Conservation (phyloP, 2,888 invertebrate species). For the Drymonia ruficornis region DNA sequence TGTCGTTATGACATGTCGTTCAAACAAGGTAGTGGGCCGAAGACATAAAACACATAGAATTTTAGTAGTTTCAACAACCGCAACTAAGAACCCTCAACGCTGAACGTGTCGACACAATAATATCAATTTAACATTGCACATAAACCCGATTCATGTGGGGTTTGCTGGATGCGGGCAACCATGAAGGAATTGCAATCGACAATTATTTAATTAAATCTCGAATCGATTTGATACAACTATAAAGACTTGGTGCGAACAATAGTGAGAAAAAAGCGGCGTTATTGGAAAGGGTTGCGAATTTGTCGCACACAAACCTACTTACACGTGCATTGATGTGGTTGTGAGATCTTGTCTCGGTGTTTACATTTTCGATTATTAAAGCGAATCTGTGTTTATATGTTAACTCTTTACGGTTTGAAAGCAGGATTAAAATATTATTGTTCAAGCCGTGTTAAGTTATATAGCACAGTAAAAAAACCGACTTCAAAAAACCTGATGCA, state of each 20-base stretch:
- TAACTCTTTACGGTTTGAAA: not conserved
- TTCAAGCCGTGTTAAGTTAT: too few relatives aligned
- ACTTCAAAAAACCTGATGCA: too few relatives aligned
- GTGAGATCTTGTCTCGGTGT: not conserved
- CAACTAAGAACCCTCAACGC: not conserved
- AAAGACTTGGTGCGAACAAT: constrained; percentile 25
- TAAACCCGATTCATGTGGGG: not conserved
- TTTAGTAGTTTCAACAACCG: not conserved
- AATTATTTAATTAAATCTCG: constrained; percentile 42
- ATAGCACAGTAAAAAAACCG: too few relatives aligned
- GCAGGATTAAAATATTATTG: not conserved
- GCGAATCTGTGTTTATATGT: not conserved
- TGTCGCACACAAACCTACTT: constrained; percentile 13
- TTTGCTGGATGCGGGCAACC: constrained; percentile 21
- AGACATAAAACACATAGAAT: not conserved
- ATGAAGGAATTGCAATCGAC: constrained; percentile 28
- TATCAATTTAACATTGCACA: not conserved
- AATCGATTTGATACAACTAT: constrained; percentile 50
- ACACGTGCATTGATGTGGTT: not conserved
- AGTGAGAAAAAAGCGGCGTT: constrained; percentile 12
- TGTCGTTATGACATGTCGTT: not conserved
- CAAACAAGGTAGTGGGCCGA: not conserved
- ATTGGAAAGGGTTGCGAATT: constrained; percentile 18
- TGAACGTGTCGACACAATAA: not conserved
- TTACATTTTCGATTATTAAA: not conserved